Evolutionary conservation across 2,797 vertebrate species (phyloP), one percentile per base, ranked within the genome.

Genomic region (Orientallactaga sibirica): DNA sequence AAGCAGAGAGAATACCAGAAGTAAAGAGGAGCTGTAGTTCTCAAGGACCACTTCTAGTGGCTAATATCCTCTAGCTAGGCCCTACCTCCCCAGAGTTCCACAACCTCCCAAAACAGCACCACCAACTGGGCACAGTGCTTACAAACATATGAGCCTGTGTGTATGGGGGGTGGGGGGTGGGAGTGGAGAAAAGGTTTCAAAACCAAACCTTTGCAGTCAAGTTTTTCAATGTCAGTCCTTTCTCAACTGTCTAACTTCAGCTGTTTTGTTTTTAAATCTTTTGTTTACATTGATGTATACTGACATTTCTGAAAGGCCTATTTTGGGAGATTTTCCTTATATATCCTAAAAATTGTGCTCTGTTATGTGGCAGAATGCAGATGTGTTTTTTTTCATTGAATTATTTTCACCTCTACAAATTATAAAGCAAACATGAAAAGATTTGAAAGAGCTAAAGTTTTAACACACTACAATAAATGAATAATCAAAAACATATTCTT

Each of bases 401-500:
- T 8, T 87, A 67, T 94, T 93, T 92, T 93, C 79, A 88, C 15
- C 22, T 2, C 16, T 90, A 55, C 70, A 81, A 75, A 25, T 25
- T 78, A 33, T 95, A 94, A 71, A 92, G 58, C 68, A 86, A 94
- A 86, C 37, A 29, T 75, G 70, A 92, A 96, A 68, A 83, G 66
- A 70, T 48, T 90, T 87, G 33, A 91, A 85, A 88, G 48, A 90
- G 11, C 22, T 77, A 9, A 88, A 86, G 43, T 3, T 93, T 89
- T 95, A 90, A 66, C 15, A 81, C 37, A 81, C n/a, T 80, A 82
- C 83, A 91, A 73, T 76, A 95, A 94, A 76, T 68, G 61, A 83
- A 80, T 88, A 97, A 94, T 90, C 62, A 90, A 90, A 96, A 95
- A 83, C 73, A 76, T 66, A 84, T 73, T 80, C 29, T 73, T 70